Conservation (phyloP, 2,113 vertebrate genomes). For the Microcebus murinus region DNA sequence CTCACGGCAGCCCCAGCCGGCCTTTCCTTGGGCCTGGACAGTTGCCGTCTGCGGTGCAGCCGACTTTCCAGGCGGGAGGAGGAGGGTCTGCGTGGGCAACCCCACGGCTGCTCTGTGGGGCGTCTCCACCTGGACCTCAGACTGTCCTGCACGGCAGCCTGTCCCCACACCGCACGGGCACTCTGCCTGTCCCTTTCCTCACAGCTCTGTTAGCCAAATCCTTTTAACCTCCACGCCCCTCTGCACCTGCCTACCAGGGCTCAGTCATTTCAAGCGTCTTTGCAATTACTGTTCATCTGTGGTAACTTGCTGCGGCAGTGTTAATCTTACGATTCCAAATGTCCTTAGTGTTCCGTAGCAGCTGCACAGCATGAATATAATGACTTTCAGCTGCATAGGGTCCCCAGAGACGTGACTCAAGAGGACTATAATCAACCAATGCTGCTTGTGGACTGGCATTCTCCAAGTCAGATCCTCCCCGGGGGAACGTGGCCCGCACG, state of each 20-base stretch:
- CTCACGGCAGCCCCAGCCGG: not conserved
- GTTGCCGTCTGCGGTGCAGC: not conserved
- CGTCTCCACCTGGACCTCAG: fast-evolving
- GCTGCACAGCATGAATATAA: too few relatives aligned
- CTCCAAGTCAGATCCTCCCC: not conserved
- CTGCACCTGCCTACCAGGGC: not conserved
- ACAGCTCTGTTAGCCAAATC: not conserved
- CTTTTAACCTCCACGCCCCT: not conserved
- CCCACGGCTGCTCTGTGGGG: not conserved
- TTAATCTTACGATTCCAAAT: not conserved
- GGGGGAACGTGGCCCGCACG: not conserved
- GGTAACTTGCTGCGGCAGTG: not conserved
- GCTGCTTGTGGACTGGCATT: not conserved
- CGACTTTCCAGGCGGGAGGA: fast-evolving
- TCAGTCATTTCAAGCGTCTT: not conserved
- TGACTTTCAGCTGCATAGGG: not conserved
- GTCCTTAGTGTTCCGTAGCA: not conserved
- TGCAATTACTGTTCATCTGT: not conserved
- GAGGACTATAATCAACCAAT: not conserved
- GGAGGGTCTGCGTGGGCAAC: fast-evolving
- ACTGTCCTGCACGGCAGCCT: not conserved
- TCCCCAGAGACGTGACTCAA: not conserved
- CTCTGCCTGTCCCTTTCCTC: not conserved
- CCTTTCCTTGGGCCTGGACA: not conserved
- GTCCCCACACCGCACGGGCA: not conserved